phyloP scores from a whole-genome alignment of 2,113 vertebrate genomes.

The Heterochromis multidens region DNA sequence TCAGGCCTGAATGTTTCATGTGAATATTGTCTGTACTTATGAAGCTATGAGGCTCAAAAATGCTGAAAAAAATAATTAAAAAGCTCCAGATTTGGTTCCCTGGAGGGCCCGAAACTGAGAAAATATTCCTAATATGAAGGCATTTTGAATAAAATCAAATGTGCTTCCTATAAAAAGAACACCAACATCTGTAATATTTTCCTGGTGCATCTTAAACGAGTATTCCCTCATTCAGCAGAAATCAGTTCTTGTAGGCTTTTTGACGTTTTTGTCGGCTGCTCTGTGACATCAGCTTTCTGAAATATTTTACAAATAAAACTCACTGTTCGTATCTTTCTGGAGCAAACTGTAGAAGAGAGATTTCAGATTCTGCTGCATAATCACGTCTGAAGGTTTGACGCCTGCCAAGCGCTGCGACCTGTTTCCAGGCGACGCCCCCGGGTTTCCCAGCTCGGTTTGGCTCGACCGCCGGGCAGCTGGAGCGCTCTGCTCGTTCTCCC shows the following conservation, averaged over 20 bases:
- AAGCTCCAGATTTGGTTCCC: background rate
- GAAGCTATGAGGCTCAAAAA: too few relatives aligned
- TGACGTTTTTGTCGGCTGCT: background rate
- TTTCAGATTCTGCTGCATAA: background rate
- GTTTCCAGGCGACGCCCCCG: constrained; percentile 58
- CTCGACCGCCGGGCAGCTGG: constrained; percentile 36
- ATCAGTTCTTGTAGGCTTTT: too few relatives aligned
- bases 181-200: background rate
- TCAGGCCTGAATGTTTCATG: too few relatives aligned
- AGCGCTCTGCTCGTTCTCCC: background rate
- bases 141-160: too few relatives aligned
- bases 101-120: background rate
- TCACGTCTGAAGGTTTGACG: background rate
- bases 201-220: too few relatives aligned
- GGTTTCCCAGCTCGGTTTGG: constrained; percentile 60
- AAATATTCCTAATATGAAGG: background rate
- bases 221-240: background rate
- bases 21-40: too few relatives aligned
- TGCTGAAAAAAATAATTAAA: too few relatives aligned
- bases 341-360: background rate
- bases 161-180: background rate
- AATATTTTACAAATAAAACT: too few relatives aligned
- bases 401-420: constrained; percentile 27
- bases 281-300: background rate
- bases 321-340: background rate